Conservation (phyloP, 2,113 vertebrate species). For the Butorides virescens region DNA sequence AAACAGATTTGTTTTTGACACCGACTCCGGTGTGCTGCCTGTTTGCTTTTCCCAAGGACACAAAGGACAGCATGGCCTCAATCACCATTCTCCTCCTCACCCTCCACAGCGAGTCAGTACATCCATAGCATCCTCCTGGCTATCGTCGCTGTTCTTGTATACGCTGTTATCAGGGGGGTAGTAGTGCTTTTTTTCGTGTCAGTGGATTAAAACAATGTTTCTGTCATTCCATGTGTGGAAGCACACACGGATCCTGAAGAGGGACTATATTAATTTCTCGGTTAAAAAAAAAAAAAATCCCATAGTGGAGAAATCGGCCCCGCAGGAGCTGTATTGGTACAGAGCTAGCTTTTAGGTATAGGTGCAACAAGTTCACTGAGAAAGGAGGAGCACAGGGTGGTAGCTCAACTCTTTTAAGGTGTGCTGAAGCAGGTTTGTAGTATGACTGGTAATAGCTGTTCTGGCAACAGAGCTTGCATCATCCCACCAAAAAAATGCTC, state of each 20-base stretch:
- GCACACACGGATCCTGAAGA: not conserved
- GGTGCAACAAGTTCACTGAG: not conserved
- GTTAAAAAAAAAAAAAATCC: not conserved
- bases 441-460: not conserved
- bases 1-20: not conserved
- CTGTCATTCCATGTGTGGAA: not conserved
- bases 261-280: not conserved
- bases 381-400: not conserved
- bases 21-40: not conserved
- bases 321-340: not conserved
- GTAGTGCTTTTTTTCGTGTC: not conserved
- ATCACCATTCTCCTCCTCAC: not conserved
- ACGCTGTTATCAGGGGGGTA: not conserved
- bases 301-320: not conserved
- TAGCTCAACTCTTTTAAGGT: not conserved
- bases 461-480: rapidly evolving
- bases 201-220: not conserved
- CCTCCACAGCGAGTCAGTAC: not conserved
- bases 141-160: rapidly evolving
- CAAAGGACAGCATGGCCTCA: not conserved
- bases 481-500: not conserved
- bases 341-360: not conserved
- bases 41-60: conserved; percentile 19
- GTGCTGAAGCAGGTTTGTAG: not conserved
- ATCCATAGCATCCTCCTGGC: not conserved